Evolutionary conservation across 2,797 vertebrate species (phyloP), one percentile per base, ranked within the genome.

Genomic region (Oryzias sinensis): DNA sequence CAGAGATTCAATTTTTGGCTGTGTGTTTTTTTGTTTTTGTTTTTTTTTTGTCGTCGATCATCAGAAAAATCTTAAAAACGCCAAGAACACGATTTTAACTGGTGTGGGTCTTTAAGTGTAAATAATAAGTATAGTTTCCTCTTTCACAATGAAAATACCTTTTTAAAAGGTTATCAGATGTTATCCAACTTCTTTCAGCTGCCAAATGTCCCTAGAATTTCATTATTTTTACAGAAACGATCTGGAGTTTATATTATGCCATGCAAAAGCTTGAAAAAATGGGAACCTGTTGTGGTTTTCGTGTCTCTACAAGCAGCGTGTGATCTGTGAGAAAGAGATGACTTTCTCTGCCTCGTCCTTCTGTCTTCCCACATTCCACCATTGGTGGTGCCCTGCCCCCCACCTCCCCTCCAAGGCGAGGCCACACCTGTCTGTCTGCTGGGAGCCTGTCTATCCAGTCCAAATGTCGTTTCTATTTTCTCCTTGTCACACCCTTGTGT

Each of bases 381-480:
- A 68, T 58, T 56, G 8, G 53, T 15, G 27, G 27, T 6, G 27
- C n/a, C 49, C 56, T 57, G 47, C 48, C 79, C 72, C 5, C 77
- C 77, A 72, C 73, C 70, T 67, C 79, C 73, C 66, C 68, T 56
- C 42, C 3, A 14, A 81, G 79, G 77, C 80, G 41, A 75, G 75
- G 84, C 90, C 87, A 88, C 91, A 93, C 90, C 91, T 92, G 91
- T 92, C 82, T 63, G 50, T 82, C 82, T 81, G 77, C 82, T 66
- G 67, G 76, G 72, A 88, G 89, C 80, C 83, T 64, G 87, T 89
- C 84, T 81, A 76, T 86, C 87, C 78, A 70, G 87, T 89, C 82
- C 76, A 81, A 83, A 53, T 81, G 79, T 74, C 78, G 82, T 77
- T 83, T 76, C 88, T 88, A 89, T 90, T 90, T 88, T 88, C 71